A percentile compares a stretch with the other conserved stretches of the same genome.
Conservation (phyloP, 2,797 vertebrate genomes). For the Lophius americanus region DNA sequence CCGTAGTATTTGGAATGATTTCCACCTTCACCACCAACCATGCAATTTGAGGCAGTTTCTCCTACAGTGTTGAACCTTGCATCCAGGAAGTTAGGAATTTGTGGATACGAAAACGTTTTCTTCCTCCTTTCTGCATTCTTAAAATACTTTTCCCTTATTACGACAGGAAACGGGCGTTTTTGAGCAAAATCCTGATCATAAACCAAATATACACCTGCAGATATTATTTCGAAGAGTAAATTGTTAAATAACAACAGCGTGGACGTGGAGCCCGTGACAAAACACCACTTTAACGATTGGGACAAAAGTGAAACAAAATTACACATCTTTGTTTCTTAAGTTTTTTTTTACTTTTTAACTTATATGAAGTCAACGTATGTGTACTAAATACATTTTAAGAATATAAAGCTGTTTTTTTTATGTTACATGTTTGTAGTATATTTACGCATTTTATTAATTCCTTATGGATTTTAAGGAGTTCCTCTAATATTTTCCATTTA, state of each 20-base stretch:
- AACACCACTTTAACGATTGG: not conserved
- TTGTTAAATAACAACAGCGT: not conserved
- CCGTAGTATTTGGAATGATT: slow-evolving; percentile 6
- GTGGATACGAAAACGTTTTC: slow-evolving; percentile 46
- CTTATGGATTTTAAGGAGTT: too few relatives aligned
- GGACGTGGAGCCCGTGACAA: slow-evolving; percentile 15
- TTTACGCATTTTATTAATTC: too few relatives aligned
- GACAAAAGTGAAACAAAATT: slow-evolving; percentile 16
- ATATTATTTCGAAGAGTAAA: not conserved
- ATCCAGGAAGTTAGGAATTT: slow-evolving; percentile 57
- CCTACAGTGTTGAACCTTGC: slow-evolving; percentile 19
- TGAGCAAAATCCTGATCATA: not conserved
- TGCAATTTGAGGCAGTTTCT: not conserved
- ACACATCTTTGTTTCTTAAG: too few relatives aligned
- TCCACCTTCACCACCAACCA: too few relatives aligned
- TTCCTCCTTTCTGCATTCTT: slow-evolving; percentile 75
- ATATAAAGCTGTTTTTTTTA: too few relatives aligned
- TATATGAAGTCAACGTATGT: too few relatives aligned
- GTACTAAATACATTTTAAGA: too few relatives aligned
- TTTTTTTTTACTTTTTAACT: too few relatives aligned
- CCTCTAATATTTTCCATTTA: too few relatives aligned
- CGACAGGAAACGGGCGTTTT: slow-evolving; percentile 32
- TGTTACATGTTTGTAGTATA: too few relatives aligned
- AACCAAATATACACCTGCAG: too few relatives aligned
- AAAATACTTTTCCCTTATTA: slow-evolving; percentile 57